phyloP scores from a whole-genome alignment of 2,888 invertebrate genomes.

The Nymphalis c-album region DNA sequence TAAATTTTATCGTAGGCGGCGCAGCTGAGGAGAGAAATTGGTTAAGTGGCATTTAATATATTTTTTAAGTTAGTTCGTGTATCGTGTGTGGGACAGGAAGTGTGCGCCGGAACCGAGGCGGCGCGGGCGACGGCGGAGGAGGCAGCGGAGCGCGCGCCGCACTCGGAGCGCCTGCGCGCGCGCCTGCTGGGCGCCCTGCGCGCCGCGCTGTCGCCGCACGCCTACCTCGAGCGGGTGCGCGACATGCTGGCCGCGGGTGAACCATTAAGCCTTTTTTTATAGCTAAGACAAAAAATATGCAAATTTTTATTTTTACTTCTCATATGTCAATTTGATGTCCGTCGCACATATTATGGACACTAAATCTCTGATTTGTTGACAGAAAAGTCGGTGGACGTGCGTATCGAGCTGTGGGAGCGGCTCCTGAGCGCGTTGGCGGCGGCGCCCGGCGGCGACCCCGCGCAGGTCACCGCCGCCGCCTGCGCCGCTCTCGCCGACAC shows the following conservation, averaged over 20 bases:
- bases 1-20: no score
- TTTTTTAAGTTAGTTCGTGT: no score
- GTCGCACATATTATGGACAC: no score
- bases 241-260: conserved; percentile 41
- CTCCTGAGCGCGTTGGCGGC: conserved; percentile 46
- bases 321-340: no score
- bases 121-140: conserved; percentile 39
- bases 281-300: no score
- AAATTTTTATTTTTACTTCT: no score
- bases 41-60: no score
- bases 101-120: conserved; percentile 43
- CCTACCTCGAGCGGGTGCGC: conserved; percentile 41
- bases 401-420: conserved; percentile 52
- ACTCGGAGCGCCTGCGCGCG: conserved; percentile 30
- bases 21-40: no score
- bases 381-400: conserved; percentile 8
- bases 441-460: conserved; percentile 37
- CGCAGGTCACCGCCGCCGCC: conserved; percentile 40
- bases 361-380: no score
- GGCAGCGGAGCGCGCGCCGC: conserved; percentile 37
- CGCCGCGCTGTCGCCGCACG: conserved; percentile 41
- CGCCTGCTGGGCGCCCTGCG: conserved; percentile 39
- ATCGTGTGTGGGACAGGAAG: conserved; percentile 44
- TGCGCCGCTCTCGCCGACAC: conserved; percentile 46
- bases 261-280: no score